Base-by-base conservation (phyloP, 1,140 invertebrate species). In the Ctenoplectra terminalis region DNA sequence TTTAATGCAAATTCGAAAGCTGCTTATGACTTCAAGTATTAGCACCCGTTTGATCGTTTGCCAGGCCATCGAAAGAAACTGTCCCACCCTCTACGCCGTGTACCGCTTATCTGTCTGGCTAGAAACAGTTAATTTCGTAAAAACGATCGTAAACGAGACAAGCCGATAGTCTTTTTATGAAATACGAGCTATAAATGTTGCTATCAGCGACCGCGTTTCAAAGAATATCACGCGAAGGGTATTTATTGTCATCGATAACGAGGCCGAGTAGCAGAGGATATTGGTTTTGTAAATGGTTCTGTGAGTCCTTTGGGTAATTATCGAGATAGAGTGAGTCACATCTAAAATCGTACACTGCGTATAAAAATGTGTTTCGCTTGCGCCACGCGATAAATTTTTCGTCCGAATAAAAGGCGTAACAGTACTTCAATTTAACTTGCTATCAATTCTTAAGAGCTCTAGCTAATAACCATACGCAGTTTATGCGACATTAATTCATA, bases 1-100 rank as follows among this genome's bases (percentile, higher is more conserved):
- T 76, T 76, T 64, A 43, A 76, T 54, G 61, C 34, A 64, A 64
- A 76, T 66, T 66, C 73, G 60, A 66, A 76, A 23, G 63, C 73
- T 29, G 61, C 7, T 54, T 40, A 64, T 34, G 43, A 23, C 34
- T 7, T n/a, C 60, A 31, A 23, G 52, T 66, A 66, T 64, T 66
- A 43, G 15, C 56, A 29, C 61, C 43, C 58, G 34, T 73, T 74
- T 48, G 56, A 74, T n/a, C n/a, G n/a, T 23, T 37, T 34, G 46
- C 46, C 34, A 50, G 13, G 7, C 31, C 8, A 34, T 31, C 23
- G 46, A 54, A 20, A 66, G 61, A 37, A 40, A 54, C n/a, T 43
- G 43, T 34, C 23, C 17, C 34, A 11, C 29, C 13, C 56, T 1
- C 9, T 2, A 6, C 17, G 8, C 17, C 15, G 13, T 63, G 8